A percentile compares a stretch with the other conserved stretches of the same genome.
Conservation (phyloP, 2,797 vertebrate species). For the Acanthis flammea region DNA sequence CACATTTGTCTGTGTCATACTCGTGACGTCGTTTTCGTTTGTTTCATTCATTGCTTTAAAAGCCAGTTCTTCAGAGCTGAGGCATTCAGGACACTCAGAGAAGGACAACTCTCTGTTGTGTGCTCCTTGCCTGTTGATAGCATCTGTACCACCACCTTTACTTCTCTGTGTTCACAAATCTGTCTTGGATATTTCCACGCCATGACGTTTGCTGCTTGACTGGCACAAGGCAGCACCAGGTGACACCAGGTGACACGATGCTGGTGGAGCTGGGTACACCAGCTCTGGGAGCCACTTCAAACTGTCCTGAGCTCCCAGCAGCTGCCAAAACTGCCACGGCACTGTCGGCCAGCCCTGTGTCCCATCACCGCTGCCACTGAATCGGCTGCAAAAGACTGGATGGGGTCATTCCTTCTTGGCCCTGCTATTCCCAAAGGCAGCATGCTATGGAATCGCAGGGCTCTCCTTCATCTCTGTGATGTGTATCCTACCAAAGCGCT, state of each 20-base stretch:
- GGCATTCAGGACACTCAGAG: background rate
- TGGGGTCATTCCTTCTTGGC: background rate
- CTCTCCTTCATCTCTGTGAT: background rate
- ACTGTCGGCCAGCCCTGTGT: background rate
- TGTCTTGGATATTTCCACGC: background rate
- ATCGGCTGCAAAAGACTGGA: accelerated
- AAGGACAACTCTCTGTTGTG: background rate
- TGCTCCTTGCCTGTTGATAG: background rate
- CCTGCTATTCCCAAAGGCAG: background rate
- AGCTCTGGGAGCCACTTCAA: accelerated
- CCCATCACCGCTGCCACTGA: accelerated
- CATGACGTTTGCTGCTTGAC: accelerated
- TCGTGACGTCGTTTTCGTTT: accelerated
- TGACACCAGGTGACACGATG: background rate
- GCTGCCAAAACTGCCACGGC: background rate
- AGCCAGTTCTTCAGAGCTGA: background rate
- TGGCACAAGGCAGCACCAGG: background rate
- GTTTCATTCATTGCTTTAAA: background rate
- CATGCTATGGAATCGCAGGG: accelerated
- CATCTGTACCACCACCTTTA: background rate
- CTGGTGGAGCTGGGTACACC: accelerated
- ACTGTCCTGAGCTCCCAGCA: no score
- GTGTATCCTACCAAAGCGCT: accelerated
- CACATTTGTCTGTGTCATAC: background rate
- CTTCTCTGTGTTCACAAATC: background rate